Base-by-base conservation (phyloP, 2,888 invertebrate species). In the Dilophus febrilis region DNA sequence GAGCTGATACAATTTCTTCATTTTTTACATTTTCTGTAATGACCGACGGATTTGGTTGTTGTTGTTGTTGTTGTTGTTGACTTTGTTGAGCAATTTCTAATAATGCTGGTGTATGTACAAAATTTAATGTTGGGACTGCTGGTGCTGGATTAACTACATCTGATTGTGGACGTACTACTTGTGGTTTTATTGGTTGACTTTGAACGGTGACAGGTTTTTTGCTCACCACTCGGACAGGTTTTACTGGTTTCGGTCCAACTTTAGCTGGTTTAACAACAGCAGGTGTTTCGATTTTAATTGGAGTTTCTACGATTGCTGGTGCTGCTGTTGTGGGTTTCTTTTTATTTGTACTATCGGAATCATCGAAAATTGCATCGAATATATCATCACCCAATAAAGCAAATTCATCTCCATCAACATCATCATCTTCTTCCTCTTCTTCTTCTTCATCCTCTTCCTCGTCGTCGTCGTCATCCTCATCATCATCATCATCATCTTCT, bases 91-190 rank as follows among this genome's bases (percentile, higher is more conserved):
- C 33, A 7, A 40, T 19, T 35, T 40, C 35, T 14, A 40, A 19
- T 11, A 40, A 29, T 3, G 40, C 40, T 35, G 40, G 35, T 22
- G 40, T 40, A 35, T 40, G 40, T 40, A 28, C 35, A 19, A 40
- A 40, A 30, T 40, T 30, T 29, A 35, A 29, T 22, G 28, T 30
- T n/a, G 26, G n/a, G 4, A 8, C 22, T 6, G 22, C 8, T 22
- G 22, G 22, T 6, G 4, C 8, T 4, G 4, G 4, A 8, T 22
- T 22, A 4, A 8, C 4, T 22, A 8, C 22, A n/a, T n/a, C n/a
- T n/a, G n/a, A n/a, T n/a, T n/a, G n/a, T n/a, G n/a, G n/a, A n/a
- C n/a, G n/a, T n/a, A n/a, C n/a, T n/a, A n/a, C n/a, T n/a, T n/a
- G n/a, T n/a, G n/a, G n/a, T n/a, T n/a, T n/a, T 7, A 13, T 13